Conservation (phyloP, 2,888 invertebrate genomes). For the Urechis unicinctus region DNA sequence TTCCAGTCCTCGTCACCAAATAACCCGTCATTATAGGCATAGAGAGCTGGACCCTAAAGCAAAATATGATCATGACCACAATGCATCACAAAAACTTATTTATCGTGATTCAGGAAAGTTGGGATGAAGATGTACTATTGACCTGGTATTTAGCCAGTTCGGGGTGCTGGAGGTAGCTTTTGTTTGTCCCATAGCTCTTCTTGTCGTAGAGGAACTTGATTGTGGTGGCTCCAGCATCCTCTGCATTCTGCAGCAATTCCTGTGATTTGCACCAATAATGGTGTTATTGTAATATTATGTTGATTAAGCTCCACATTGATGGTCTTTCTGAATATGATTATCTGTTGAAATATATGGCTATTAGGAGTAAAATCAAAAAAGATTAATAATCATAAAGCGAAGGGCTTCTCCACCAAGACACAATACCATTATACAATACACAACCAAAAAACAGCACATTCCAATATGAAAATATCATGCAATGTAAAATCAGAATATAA, state of each 20-base stretch:
- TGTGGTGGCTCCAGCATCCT: slow-evolving; percentile 38
- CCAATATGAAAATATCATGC: too few relatives aligned
- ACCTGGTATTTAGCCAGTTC: slow-evolving; percentile 23
- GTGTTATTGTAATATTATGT: background rate
- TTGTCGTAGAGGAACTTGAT: slow-evolving; percentile 36
- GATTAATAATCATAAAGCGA: too few relatives aligned
- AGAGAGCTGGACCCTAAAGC: slow-evolving; percentile 38
- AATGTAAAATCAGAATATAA: too few relatives aligned
- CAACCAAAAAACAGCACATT: too few relatives aligned
- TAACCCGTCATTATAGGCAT: slow-evolving; percentile 38
- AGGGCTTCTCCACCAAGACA: too few relatives aligned
- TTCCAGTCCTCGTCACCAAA: slow-evolving; percentile 38
- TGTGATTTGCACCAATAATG: slow-evolving; percentile 9
- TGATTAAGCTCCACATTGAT: too few relatives aligned
- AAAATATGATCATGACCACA: background rate
- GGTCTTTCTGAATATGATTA: too few relatives aligned
- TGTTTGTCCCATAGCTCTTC: slow-evolving; percentile 18
- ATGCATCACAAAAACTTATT: background rate
- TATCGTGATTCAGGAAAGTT: background rate
- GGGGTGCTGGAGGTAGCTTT: slow-evolving; percentile 19
- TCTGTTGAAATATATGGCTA: too few relatives aligned
- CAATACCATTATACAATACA: too few relatives aligned
- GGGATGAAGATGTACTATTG: background rate
- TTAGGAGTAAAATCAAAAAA: too few relatives aligned
- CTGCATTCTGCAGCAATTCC: slow-evolving; percentile 46